Evolutionary conservation across 2,888 invertebrate genomes (phyloP), one percentile per base, ranked within the genome.

Genomic region (Mimachlamys varia): DNA sequence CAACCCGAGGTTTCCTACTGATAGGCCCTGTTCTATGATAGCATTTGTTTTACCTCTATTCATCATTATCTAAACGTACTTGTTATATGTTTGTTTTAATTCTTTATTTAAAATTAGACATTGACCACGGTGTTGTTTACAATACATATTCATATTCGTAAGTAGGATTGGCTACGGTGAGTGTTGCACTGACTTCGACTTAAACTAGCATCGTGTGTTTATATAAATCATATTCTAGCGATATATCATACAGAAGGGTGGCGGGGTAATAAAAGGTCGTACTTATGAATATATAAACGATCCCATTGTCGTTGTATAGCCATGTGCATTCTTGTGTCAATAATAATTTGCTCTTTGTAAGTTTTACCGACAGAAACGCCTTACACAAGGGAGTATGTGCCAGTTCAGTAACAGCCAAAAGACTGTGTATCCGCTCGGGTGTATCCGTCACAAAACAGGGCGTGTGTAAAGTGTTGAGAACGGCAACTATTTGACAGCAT

Each of bases 241-340:
- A 4, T 62, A 27, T 76, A 27, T 76, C 22, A 12, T 76, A 76
- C 76, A 76, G 33, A 27, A 22, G 76, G 76, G 76, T 76, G 33
- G 76, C 27, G 76, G 22, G 62, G 76, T 76, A 76, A 76, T 76
- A 76, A 76, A 76, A 76, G 76, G 76, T 76, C 76, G 76, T 33
- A 76, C 33, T 27, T 76, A 76, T 76, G 76, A 76, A 76, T 76
- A 76, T 76, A 27, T 76, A 76, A 76, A 76, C 76, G 76, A 76
- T 76, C 33, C 76, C 76, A 76, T 76, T 76, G 76, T 76, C 33
- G 76, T 4, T 76, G 76, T 76, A 76, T 76, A 76, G 76, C 76
- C 76, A 76, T 76, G 76, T 76, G 76, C 76, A 76, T 76, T 76
- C 76, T 76, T 76, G 76, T 76, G 76, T 76, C 76, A 76, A 76